phyloP scores from a whole-genome alignment of 2,113 vertebrate species.

The Scytalopus superciliaris region DNA sequence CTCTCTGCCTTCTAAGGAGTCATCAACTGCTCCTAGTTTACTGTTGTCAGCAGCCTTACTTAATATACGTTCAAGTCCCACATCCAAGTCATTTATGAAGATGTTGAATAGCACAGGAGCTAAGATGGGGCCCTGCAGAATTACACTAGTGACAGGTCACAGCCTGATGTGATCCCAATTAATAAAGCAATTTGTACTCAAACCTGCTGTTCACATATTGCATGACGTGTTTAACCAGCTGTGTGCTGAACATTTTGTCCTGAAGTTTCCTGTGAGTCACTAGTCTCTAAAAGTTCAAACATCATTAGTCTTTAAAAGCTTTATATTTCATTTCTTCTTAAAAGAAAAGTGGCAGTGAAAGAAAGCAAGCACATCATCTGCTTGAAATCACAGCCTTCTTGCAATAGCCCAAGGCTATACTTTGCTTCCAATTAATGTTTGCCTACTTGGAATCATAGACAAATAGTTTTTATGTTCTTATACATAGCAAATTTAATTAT shows the following conservation, averaged over 20 bases:
- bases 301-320: not conserved
- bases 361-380: not conserved
- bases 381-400: conserved; percentile 29
- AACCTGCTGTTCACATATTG: not conserved
- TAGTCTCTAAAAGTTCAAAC: not conserved
- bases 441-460: not conserved
- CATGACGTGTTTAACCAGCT: not conserved
- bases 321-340: not conserved
- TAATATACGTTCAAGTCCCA: no score
- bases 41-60: not conserved
- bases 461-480: conserved; percentile 19
- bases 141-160: fast-evolving
- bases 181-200: no score
- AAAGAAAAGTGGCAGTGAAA: not conserved
- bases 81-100: not conserved
- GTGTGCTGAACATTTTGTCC: not conserved
- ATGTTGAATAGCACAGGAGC: not conserved
- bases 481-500: conserved; percentile 11
- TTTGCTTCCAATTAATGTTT: conserved; percentile 43
- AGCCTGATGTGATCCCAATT: fast-evolving
- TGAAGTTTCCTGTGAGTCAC: not conserved
- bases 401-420: conserved; percentile 24
- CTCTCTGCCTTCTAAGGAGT: not conserved
- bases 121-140: not conserved
- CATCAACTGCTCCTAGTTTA: not conserved